A percentile compares a stretch with the other conserved stretches of the same genome.
Evolutionary conservation across 1,140 invertebrate genomes (phyloP).

Genomic region (Acromyrmex echinatior): DNA sequence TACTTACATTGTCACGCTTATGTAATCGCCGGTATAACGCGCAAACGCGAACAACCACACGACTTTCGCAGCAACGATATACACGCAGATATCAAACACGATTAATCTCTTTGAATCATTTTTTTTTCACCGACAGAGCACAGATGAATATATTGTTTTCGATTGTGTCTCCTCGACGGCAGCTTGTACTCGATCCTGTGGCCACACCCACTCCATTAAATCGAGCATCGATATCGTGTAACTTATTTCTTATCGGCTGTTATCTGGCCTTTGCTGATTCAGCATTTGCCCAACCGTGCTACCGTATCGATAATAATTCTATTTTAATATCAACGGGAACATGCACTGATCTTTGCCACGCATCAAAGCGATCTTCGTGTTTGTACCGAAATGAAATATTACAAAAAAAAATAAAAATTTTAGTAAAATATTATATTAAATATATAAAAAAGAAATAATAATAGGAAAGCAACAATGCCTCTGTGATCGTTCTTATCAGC

Average conservation of each 20-base stretch:
- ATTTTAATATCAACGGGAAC: slow-evolving; percentile 51
- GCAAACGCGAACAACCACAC: slow-evolving; percentile 11
- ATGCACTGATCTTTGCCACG: neutral
- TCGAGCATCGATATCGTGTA: slow-evolving; percentile 69
- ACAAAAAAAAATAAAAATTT: neutral
- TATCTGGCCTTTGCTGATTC: slow-evolving; percentile 71
- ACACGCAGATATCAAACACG: neutral
- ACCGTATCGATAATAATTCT: slow-evolving; percentile 71
- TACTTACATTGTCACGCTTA: neutral
- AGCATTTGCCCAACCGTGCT: slow-evolving; percentile 67
- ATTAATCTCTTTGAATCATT: slow-evolving; percentile 7
- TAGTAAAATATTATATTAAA: neutral
- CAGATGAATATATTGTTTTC: slow-evolving; percentile 52
- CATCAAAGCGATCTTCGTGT: neutral
- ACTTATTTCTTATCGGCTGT: slow-evolving; percentile 60
- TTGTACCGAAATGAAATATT: neutral
- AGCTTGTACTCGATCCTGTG: slow-evolving; percentile 45
- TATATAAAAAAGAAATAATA: too few species aligned
- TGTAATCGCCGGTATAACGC: neutral
- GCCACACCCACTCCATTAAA: slow-evolving; percentile 73
- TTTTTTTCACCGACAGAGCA: slow-evolving; percentile 41
- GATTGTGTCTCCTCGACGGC: slow-evolving; percentile 40
- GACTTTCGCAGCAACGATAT: slow-evolving; percentile 10
- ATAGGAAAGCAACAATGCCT: neutral
- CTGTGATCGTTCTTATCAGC: neutral